Evolutionary conservation across 2,113 vertebrate species (phyloP).

Genomic region (Centropus bengalensis): DNA sequence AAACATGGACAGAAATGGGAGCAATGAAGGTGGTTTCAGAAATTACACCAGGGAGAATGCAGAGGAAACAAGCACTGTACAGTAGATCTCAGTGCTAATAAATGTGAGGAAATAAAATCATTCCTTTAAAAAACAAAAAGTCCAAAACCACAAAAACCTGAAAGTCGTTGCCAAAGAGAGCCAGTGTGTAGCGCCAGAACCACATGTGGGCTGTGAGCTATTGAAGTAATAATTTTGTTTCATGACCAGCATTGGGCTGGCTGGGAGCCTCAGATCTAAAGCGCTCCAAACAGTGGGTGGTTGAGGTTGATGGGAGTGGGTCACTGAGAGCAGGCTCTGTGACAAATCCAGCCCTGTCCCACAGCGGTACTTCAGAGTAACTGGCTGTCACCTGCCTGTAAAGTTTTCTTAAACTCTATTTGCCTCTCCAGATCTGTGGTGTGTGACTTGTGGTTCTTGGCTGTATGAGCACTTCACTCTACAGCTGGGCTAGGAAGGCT

Average conservation of each 20-base stretch:
- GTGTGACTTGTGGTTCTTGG: slow-evolving; percentile 27
- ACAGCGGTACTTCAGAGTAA: background rate
- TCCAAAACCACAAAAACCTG: slow-evolving; percentile 7
- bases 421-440: background rate
- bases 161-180: slow-evolving; percentile 16
- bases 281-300: background rate
- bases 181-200: background rate
- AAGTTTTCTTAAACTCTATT: slow-evolving; percentile 1
- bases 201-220: slow-evolving; percentile 8
- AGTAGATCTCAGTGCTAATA: slow-evolving; percentile 2
- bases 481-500: slow-evolving; percentile 28
- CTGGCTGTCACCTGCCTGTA: background rate
- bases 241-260: background rate
- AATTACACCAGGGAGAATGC: background rate
- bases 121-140: background rate
- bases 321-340: background rate
- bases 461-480: background rate
- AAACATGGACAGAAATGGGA: background rate
- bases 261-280: background rate
- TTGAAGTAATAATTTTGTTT: slow-evolving; percentile 27
- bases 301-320: background rate
- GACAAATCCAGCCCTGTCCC: background rate
- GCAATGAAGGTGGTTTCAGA: slow-evolving; percentile 30
- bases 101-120: slow-evolving; percentile 24
- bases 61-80: background rate